These are phyloP conservation scores for Motacilla alba DNA, from an alignment of 2,113 vertebrate genomes.

Conservation along the genomic window DNA sequence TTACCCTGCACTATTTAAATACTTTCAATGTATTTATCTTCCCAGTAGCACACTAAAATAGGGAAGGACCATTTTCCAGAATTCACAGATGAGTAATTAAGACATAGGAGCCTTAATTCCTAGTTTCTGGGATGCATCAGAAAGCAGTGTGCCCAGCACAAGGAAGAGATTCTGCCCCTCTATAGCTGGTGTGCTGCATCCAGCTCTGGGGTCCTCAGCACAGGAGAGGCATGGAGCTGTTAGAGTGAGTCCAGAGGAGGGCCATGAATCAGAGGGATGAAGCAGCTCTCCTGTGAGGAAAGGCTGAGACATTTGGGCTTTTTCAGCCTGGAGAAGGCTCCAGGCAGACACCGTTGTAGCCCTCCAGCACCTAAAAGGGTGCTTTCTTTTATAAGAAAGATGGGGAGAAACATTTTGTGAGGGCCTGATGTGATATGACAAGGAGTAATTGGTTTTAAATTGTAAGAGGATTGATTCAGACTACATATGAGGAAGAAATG, in stretches of 20 bases:
- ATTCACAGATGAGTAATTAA: background rate
- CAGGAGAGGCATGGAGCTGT: background rate
- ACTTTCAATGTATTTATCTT: background rate
- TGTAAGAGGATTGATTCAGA: background rate
- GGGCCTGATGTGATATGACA: background rate
- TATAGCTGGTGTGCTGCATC: background rate
- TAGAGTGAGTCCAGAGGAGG: background rate
- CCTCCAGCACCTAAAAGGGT: background rate
- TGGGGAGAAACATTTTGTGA: background rate
- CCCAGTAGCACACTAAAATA: background rate
- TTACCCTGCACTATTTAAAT: background rate
- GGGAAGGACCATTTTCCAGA: background rate
- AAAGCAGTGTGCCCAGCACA: fast-evolving
- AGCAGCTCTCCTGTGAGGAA: background rate
- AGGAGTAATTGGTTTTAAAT: background rate
- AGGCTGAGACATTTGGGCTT: background rate
- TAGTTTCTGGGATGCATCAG: background rate
- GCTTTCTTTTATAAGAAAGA: background rate
- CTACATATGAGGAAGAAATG: background rate
- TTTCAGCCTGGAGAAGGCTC: background rate
- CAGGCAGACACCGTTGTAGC: fast-evolving
- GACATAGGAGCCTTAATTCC: background rate
- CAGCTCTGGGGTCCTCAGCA: background rate
- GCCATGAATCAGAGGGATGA: background rate
- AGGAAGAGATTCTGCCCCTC: background rate